Conservation (phyloP, 2,113 vertebrate genomes). For the Paradoxurus hermaphroditus region DNA sequence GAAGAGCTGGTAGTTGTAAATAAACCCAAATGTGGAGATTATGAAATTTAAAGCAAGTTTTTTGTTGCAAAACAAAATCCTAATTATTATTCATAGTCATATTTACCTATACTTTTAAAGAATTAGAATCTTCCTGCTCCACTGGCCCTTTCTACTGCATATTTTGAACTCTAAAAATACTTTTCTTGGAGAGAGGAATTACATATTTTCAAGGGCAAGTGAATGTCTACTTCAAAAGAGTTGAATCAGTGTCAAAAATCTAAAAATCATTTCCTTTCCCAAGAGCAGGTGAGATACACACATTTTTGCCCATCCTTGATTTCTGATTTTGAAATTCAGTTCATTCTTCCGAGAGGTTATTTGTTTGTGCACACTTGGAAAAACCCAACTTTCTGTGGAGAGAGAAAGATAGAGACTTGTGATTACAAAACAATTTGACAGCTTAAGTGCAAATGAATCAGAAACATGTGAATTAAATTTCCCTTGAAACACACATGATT, state of each 20-base stretch:
- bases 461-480: conserved; percentile 77
- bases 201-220: conserved; percentile 40
- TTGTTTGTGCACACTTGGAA: conserved; percentile 16
- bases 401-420: conserved; percentile 47
- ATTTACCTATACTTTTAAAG: conserved; percentile 29
- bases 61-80: not conserved
- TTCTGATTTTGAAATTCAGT: conserved; percentile 41
- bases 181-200: not conserved
- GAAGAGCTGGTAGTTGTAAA: not conserved
- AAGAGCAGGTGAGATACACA: conserved; percentile 37
- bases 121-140: not conserved
- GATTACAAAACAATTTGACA: conserved; percentile 74
- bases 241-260: conserved; percentile 11
- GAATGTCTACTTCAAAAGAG: conserved; percentile 26
- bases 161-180: conserved; percentile 34
- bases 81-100: not conserved
- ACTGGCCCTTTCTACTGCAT: not conserved
- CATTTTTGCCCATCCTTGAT: conserved; percentile 23
- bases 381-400: conserved; percentile 52
- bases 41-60: conserved; percentile 23
- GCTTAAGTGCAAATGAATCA: conserved; percentile 72
- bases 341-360: conserved; percentile 24
- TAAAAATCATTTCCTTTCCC: not conserved
- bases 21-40: not conserved
- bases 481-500: conserved; percentile 70